Percentiles rank a stretch among this genome's conserved stretches.
Conservation (phyloP, 2,113 vertebrate genomes). For the Chaenogobius annularis region DNA sequence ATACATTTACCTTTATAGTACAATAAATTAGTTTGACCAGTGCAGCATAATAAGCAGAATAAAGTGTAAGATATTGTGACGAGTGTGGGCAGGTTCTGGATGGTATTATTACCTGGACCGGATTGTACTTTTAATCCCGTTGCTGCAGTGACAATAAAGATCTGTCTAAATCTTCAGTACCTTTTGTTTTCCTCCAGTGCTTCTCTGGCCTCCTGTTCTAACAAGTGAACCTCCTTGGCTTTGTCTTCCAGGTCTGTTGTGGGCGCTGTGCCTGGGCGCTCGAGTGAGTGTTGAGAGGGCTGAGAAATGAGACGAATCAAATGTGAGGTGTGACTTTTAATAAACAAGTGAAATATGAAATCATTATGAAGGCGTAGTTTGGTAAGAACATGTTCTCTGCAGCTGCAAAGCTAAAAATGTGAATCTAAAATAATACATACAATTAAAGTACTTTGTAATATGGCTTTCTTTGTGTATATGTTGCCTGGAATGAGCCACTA, state of each 20-base stretch:
- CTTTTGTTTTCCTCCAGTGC: conserved; percentile 65
- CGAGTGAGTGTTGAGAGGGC: conserved; percentile 16
- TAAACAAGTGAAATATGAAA: not conserved
- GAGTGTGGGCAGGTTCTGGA: not conserved
- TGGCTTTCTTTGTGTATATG: too few relatives aligned
- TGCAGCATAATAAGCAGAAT: not conserved
- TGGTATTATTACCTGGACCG: not conserved
- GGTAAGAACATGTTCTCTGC: not conserved
- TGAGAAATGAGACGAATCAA: conserved; percentile 20
- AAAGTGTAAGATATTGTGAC: not conserved
- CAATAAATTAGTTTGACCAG: too few relatives aligned
- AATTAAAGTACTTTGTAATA: not conserved
- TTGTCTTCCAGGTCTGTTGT: conserved; percentile 42
- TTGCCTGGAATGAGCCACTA: too few relatives aligned
- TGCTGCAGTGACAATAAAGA: not conserved
- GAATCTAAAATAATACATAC: not conserved
- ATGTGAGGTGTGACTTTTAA: not conserved
- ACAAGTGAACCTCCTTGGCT: conserved; percentile 41
- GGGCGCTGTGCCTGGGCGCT: conserved; percentile 24
- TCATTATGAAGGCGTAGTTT: not conserved
- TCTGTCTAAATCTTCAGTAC: conserved; percentile 36
- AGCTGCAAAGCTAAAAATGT: not conserved
- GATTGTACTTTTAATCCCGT: not conserved
- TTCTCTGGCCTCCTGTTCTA: conserved; percentile 43
- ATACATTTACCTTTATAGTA: too few relatives aligned